phyloP scores from a whole-genome alignment of 92 coral and sea anemone genomes.

The Epizoanthus ramosus region DNA sequence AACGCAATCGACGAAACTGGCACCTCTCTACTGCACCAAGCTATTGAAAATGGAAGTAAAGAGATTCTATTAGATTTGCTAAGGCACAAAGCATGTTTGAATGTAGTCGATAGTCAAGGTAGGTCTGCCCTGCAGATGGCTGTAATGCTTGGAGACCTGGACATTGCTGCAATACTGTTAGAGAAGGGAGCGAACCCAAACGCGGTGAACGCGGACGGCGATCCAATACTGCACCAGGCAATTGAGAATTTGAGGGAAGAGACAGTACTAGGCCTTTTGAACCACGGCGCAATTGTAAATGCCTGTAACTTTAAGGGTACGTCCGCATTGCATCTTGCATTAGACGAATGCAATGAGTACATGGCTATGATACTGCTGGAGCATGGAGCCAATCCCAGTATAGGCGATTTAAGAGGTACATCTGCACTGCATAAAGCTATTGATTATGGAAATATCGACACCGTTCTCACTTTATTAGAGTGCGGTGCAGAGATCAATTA shows the following conservation, averaged over 20 bases:
- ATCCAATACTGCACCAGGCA: constrained; percentile 23
- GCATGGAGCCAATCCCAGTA: constrained; percentile 1
- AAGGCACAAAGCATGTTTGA: background rate
- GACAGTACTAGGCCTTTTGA: constrained; percentile 4
- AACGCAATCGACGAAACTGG: constrained; percentile 9
- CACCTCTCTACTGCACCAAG: background rate
- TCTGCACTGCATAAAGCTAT: constrained; percentile 9
- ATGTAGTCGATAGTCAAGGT: background rate
- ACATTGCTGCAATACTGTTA: constrained; percentile 11
- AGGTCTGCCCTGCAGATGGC: constrained; percentile 23
- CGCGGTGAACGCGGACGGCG: background rate
- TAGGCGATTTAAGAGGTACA: background rate
- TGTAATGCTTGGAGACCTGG: constrained; percentile 7
- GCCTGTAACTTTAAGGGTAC: background rate
- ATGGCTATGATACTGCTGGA: constrained; percentile 12
- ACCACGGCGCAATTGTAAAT: constrained; percentile 23
- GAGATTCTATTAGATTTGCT: constrained; percentile 5
- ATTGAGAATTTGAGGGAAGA: constrained; percentile 6
- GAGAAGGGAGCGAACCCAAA: constrained; percentile 13
- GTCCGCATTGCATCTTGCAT: constrained; percentile 9
- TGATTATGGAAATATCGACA: background rate
- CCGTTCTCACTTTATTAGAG: background rate
- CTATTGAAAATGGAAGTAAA: constrained; percentile 5
- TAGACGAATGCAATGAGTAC: background rate
- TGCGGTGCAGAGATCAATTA: constrained; percentile 20